Base-by-base conservation (phyloP, 2,113 vertebrate species). In the Pterophyllum scalare region DNA sequence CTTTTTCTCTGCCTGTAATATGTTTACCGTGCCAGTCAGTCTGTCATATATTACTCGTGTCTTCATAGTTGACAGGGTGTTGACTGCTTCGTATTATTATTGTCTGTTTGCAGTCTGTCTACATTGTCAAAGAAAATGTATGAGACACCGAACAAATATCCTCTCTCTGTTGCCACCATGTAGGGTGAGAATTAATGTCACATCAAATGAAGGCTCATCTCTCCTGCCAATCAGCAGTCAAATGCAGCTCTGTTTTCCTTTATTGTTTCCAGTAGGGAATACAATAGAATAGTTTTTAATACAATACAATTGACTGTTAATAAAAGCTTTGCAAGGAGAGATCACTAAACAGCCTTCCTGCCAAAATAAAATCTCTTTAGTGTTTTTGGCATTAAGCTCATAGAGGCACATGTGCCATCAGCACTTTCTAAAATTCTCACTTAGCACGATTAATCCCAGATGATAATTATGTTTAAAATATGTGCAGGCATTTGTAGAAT, bases 1-100 rank as follows among this genome's bases (percentile, higher is more conserved):
- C 82, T 82, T 87, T 64, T 74, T 85, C 54, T 80, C 40, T 31
- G 61, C 43, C 40, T 79, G 28, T 79, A 85, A 88, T 89, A 72
- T 64, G 9, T 86, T 86, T 62, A 83, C 65, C 56, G 60, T 62
- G 62, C 64, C 8, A 26, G 31, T 33, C 40, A 80, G 76, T 57
- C 79, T 80, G 85, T 75, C 59, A 59, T 81, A 52, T 46, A 65
- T 86, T 85, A 80, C 77, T 81, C 1, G 9, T n/a, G 62, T 74
- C 82, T 87, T 79, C 43, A 28, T 19, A 3, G 7, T 8, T 85
- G 82, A 72, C 85, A 61, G 62, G 26, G 28, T 75, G 80, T 22
- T 80, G 38, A 67, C 40, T 74, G 40, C 17, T 59, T 74, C 83
- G 52, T 54, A n/a, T 80, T 78, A 65, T 67, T 85, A 54, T 43